Conservation (phyloP, 2,888 invertebrate genomes). For the Hypomecis punctinalis region DNA sequence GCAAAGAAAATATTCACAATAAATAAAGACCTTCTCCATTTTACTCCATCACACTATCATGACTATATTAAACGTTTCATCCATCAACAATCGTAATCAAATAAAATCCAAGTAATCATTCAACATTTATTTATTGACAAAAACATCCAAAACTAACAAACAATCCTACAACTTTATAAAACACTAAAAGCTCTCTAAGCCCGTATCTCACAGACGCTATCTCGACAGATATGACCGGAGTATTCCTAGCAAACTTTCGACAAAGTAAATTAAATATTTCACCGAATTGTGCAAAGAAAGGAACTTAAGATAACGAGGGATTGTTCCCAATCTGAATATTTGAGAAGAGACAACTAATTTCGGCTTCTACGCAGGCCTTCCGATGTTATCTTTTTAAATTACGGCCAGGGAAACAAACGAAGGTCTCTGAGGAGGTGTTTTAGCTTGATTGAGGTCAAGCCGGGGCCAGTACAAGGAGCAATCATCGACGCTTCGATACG, state of each 20-base stretch:
- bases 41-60: no score
- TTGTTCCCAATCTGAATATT: constrained; percentile 47
- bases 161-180: constrained; percentile 2
- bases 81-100: background rate
- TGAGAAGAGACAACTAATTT: constrained; percentile 48
- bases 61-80: no score
- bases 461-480: constrained; percentile 23
- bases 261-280: constrained; percentile 51
- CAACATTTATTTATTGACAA: constrained; percentile 4
- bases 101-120: background rate
- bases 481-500: constrained; percentile 22
- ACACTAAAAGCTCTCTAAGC: constrained; percentile 1
- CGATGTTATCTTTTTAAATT: constrained; percentile 52
- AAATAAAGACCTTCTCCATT: no score
- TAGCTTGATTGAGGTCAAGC: constrained; percentile 42
- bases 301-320: constrained; percentile 49
- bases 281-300: constrained; percentile 42
- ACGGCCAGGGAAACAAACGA: constrained; percentile 46
- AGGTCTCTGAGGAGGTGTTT: constrained; percentile 43
- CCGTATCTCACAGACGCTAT: constrained; percentile 20
- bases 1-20: no score
- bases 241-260: constrained; percentile 37
- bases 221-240: constrained; percentile 28
- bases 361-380: constrained; percentile 40
- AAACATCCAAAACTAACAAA: constrained; percentile 19